Percentiles rank a stretch among this genome's conserved stretches.
phyloP scores from a whole-genome alignment of 2,888 invertebrate genomes.

The Callyntrura guangdongensis region DNA sequence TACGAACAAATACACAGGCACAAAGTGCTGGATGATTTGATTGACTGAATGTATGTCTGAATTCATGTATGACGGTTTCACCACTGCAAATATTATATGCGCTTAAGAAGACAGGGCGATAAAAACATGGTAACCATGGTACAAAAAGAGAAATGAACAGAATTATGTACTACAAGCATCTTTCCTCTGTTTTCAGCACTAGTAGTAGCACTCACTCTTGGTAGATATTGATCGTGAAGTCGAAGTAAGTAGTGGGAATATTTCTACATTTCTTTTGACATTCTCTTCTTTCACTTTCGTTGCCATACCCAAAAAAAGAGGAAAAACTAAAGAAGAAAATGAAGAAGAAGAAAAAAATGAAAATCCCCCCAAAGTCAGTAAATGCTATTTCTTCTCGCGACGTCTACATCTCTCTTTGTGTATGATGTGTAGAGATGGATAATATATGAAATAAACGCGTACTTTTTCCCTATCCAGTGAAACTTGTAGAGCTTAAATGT shows the following conservation, averaged over 20 bases:
- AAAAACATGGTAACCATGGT: slow-evolving; percentile 17
- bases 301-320: background rate
- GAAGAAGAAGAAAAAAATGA: slow-evolving; percentile 12
- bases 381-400: slow-evolving; percentile 12
- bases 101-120: background rate
- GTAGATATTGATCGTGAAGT: slow-evolving; percentile 65
- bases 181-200: background rate
- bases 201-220: slow-evolving; percentile 1
- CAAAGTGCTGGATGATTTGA: slow-evolving; percentile 20
- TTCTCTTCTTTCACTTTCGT: slow-evolving; percentile 38
- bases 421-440: background rate
- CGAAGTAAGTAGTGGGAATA: slow-evolving; percentile 28
- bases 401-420: background rate
- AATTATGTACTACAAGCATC: slow-evolving; percentile 32
- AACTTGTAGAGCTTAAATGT: slow-evolving; percentile 31
- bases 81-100: background rate
- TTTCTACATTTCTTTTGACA: slow-evolving; percentile 48
- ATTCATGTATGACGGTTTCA: background rate
- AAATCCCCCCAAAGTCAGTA: slow-evolving; percentile 19
- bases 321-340: background rate
- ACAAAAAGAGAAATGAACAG: slow-evolving; percentile 24
- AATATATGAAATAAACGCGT: too few species aligned
- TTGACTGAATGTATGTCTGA: slow-evolving; percentile 20
- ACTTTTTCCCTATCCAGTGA: background rate
- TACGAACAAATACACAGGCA: background rate